Conservation (phyloP, 1,140 invertebrate genomes). For the Brachionus calyciflorus region DNA sequence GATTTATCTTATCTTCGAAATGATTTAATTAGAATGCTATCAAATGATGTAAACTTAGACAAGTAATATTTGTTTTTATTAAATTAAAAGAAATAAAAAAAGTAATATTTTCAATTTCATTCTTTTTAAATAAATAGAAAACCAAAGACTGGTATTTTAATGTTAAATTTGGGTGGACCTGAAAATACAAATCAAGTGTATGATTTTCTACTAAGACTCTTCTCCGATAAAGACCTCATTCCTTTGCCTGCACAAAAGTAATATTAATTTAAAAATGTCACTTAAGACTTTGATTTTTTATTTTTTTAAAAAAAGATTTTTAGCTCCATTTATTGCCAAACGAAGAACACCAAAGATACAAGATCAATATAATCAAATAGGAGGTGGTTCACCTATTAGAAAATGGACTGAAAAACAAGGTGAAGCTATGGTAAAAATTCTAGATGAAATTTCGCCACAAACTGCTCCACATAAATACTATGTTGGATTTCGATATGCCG, state of each 20-base stretch:
- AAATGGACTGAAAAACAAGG: slow-evolving; percentile 84
- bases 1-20: too few relatives aligned
- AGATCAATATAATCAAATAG: slow-evolving; percentile 89
- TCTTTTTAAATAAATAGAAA: too few relatives aligned
- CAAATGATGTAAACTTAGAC: too few relatives aligned
- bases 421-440: slow-evolving; percentile 73
- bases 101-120: too few relatives aligned
- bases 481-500: slow-evolving; percentile 86
- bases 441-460: slow-evolving; percentile 77
- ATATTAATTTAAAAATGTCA: background rate
- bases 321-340: slow-evolving; percentile 85
- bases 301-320: slow-evolving; percentile 48
- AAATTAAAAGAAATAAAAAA: too few relatives aligned
- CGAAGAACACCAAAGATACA: slow-evolving; percentile 79
- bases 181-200: slow-evolving; percentile 76
- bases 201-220: slow-evolving; percentile 81
- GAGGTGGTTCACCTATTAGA: slow-evolving; percentile 88
- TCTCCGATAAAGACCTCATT: slow-evolving; percentile 92
- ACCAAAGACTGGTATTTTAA: slow-evolving; percentile 76
- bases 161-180: slow-evolving; percentile 97
- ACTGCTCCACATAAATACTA: slow-evolving; percentile 89
- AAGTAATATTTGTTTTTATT: too few relatives aligned
- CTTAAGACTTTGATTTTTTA: background rate
- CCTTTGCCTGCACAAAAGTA: slow-evolving; percentile 83
- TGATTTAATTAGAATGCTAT: too few relatives aligned